Conservation (phyloP, 2,888 invertebrate species). For the Junonia oenone region DNA sequence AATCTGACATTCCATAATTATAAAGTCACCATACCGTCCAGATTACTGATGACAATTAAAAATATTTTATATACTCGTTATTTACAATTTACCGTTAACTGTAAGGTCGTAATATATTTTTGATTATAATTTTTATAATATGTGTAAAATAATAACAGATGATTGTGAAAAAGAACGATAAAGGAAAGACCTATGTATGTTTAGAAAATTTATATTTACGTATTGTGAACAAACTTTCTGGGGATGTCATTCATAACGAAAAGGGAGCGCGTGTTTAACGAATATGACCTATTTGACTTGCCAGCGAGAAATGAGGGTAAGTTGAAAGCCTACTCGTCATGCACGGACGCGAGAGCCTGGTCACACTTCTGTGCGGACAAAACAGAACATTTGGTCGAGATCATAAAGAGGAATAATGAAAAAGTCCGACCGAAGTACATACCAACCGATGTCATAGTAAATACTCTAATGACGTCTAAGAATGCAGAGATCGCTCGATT, state of each 20-base stretch:
- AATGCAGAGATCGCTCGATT: slow-evolving; percentile 72
- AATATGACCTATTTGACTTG: slow-evolving; percentile 63
- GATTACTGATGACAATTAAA: slow-evolving; percentile 66
- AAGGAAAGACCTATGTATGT: slow-evolving; percentile 45
- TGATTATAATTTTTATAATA: slow-evolving; percentile 39
- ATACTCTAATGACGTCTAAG: slow-evolving; percentile 66
- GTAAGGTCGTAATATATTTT: slow-evolving; percentile 38
- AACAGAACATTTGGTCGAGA: slow-evolving; percentile 77
- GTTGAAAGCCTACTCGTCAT: slow-evolving; percentile 76
- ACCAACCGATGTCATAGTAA: slow-evolving; percentile 65
- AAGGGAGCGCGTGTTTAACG: slow-evolving; percentile 68
- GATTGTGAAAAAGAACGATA: slow-evolving; percentile 50
- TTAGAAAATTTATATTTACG: slow-evolving; percentile 46
- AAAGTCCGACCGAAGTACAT: slow-evolving; percentile 58
- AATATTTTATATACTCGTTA: slow-evolving; percentile 63
- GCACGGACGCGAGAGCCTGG: slow-evolving; percentile 80
- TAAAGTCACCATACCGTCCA: slow-evolving; percentile 49
- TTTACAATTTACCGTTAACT: slow-evolving; percentile 53
- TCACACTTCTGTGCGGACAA: slow-evolving; percentile 75
- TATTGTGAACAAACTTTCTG: slow-evolving; percentile 42
- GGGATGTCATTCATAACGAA: slow-evolving; percentile 74
- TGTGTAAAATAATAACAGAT: slow-evolving; percentile 55
- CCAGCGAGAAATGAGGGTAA: slow-evolving; percentile 75
- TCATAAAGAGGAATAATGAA: slow-evolving; percentile 69
- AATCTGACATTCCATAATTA: slow-evolving; percentile 56